Conservation (phyloP, 2,113 vertebrate species). For the Perca flavescens region DNA sequence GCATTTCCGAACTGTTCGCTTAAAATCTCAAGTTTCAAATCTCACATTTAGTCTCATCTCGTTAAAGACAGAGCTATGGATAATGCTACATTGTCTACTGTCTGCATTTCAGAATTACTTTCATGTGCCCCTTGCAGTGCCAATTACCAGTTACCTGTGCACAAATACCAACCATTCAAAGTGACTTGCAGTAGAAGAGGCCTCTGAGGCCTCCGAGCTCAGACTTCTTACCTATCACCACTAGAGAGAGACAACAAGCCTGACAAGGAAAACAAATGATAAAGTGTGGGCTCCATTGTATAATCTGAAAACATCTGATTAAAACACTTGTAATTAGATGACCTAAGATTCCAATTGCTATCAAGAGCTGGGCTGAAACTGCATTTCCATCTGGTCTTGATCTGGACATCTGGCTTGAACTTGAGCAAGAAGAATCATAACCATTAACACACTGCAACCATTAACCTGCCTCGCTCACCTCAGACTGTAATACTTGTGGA, state of each 20-base stretch:
- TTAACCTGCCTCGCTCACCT: conserved; percentile 30
- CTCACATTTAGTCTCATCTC: background rate
- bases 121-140: background rate
- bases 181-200: background rate
- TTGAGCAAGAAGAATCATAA: conserved; percentile 15
- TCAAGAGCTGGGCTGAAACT: conserved; percentile 36
- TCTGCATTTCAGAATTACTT: background rate
- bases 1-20: background rate
- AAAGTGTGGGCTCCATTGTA: conserved; percentile 5
- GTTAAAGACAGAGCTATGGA: background rate
- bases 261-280: conserved; percentile 28
- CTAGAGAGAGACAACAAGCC: conserved; percentile 75
- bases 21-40: background rate
- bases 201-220: background rate
- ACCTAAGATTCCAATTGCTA: conserved; percentile 28
- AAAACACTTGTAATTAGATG: conserved; percentile 59
- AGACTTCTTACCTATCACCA: conserved; percentile 50
- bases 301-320: conserved; percentile 32
- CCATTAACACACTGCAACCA: conserved; percentile 22
- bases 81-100: background rate
- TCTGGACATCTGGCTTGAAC: conserved; percentile 34
- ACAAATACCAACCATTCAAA: background rate
- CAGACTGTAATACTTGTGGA: conserved; percentile 28
- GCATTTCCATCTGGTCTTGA: conserved; percentile 61
- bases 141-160: too few species aligned